phyloP scores from a whole-genome alignment of 2,888 invertebrate genomes.

The Oligia strigilis region DNA sequence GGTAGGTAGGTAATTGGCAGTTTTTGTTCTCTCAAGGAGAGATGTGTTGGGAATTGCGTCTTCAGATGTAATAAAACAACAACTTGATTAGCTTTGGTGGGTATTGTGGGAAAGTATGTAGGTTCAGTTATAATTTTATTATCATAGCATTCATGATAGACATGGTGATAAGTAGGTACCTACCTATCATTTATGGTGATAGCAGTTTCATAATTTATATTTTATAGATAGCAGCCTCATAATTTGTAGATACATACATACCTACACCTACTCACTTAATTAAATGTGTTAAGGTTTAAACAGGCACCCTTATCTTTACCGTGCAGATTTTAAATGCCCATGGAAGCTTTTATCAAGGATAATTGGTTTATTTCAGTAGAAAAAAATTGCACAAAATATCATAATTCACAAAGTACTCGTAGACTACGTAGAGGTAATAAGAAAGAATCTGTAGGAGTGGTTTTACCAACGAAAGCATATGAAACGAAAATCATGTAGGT shows the following conservation, averaged over 20 bases:
- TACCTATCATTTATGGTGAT: too few species aligned
- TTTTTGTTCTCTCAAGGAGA: slow-evolving; percentile 51
- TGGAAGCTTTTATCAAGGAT: background rate
- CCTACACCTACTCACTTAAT: background rate
- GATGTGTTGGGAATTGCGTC: slow-evolving; percentile 37
- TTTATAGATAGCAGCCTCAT: background rate
- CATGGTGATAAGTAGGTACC: background rate
- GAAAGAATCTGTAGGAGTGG: background rate
- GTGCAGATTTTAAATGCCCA: background rate
- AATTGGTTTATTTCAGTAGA: slow-evolving; percentile 8
- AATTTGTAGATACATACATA: background rate
- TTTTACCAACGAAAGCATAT: background rate
- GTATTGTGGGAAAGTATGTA: background rate
- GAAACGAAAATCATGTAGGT: background rate
- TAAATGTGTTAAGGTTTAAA: background rate
- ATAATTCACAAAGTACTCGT: background rate
- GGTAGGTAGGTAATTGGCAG: slow-evolving; percentile 45
- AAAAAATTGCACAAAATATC: background rate
- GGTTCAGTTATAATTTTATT: background rate
- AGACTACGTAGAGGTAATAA: background rate
- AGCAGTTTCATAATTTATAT: background rate
- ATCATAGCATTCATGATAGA: background rate
- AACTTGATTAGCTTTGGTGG: slow-evolving; percentile 9
- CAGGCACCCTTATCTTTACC: too few species aligned
- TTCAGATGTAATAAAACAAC: slow-evolving; percentile 14